Percentiles rank a stretch among this genome's conserved stretches.
Evolutionary conservation across 2,113 vertebrate genomes (phyloP).

Genomic region (Microtus richardsoni): DNA sequence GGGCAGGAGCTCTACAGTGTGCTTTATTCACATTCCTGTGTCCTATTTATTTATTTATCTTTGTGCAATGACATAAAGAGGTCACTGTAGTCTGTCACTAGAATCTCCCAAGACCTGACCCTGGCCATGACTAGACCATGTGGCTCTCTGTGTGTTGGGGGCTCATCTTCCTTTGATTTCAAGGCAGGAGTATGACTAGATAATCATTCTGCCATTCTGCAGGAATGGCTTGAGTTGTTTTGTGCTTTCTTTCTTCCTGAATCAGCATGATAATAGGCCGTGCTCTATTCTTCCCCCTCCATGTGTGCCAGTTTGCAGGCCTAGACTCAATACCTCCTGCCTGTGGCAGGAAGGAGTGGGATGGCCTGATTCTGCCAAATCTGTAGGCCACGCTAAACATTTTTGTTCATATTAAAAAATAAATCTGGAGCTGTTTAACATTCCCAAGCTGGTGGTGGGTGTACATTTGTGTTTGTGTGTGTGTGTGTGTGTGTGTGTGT

Average conservation of each 20-base stretch:
- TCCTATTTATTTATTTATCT: background rate
- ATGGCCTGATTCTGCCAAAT: conserved; percentile 36
- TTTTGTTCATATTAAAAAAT: conserved; percentile 70
- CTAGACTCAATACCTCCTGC: background rate
- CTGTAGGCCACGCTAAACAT: conserved; percentile 55
- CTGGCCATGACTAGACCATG: background rate
- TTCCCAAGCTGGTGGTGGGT: conserved; percentile 37
- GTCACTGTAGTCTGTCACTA: background rate
- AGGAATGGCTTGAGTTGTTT: background rate
- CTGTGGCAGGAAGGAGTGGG: background rate
- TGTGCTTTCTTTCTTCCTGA: background rate
- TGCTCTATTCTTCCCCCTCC: background rate
- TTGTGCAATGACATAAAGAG: background rate
- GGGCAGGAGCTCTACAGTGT: background rate
- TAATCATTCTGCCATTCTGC: background rate
- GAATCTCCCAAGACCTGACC: background rate
- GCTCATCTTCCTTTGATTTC: conserved; percentile 1
- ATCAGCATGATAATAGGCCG: background rate
- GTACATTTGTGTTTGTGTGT: background rate
- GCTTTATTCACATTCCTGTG: background rate
- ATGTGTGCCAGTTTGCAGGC: background rate
- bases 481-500: conserved; percentile 16
- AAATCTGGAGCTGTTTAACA: conserved; percentile 77
- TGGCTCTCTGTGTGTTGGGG: background rate
- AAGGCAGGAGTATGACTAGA: background rate